Evolutionary conservation across 2,888 invertebrate species (phyloP).

Genomic region (Leucoma salicis): DNA sequence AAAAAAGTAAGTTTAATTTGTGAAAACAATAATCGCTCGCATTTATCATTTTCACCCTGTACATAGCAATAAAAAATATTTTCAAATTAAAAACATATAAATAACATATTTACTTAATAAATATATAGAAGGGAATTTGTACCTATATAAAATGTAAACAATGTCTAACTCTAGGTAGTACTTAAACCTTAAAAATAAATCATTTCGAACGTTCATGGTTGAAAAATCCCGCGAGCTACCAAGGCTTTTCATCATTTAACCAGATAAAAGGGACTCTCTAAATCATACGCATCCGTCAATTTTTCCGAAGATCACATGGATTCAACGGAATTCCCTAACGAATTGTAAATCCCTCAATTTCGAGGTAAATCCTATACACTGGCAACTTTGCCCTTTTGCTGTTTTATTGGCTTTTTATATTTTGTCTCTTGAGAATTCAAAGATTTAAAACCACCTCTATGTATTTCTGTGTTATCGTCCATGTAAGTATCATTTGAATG

Average conservation of each 20-base stretch:
- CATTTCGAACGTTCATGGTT: neutral
- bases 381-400: constrained; percentile 21
- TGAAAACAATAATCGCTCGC: no score
- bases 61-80: no score
- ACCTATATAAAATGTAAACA: no score
- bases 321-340: constrained; percentile 2
- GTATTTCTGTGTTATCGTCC: constrained; percentile 2
- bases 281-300: constrained; percentile 2
- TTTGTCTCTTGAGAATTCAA: constrained; percentile 11
- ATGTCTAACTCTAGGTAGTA: no score
- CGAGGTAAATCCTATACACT: constrained; percentile 12
- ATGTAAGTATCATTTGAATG: no score
- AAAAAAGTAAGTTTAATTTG: no score
- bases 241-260: neutral
- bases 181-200: no score
- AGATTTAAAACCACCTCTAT: constrained; percentile 17
- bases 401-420: constrained; percentile 20
- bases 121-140: no score
- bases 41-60: no score
- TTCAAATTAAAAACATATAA: no score
- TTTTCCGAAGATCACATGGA: constrained; percentile 5
- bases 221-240: neutral
- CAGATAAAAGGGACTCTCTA: neutral
- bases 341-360: constrained; percentile 7
- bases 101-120: no score